Conservation (phyloP, 2,797 vertebrate genomes). For the Mareca penelope region DNA sequence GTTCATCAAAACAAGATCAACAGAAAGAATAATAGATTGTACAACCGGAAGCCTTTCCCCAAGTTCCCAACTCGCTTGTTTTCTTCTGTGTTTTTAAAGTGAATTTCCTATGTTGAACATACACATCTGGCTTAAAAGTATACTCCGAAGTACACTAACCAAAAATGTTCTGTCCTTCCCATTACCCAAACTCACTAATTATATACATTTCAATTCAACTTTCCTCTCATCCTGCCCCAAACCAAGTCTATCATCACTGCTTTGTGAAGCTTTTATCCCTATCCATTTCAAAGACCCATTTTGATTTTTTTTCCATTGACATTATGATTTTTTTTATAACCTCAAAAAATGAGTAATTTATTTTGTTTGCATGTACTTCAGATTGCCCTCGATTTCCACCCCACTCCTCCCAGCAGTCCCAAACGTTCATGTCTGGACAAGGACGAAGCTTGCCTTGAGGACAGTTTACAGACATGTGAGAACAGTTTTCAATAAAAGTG, state of each 20-base stretch:
- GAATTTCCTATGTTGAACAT: neutral
- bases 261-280: constrained; percentile 1
- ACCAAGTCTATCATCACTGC: neutral
- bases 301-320: neutral
- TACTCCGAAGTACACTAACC: neutral
- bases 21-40: neutral
- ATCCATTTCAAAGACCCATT: neutral
- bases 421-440: neutral
- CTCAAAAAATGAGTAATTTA: constrained; percentile 15
- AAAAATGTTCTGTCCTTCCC: neutral
- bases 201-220: neutral
- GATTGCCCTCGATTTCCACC: neutral
- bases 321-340: neutral
- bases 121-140: neutral
- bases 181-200: neutral
- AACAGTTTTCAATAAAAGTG: constrained; percentile 27
- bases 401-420: too few species aligned
- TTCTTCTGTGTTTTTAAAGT: neutral
- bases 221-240: constrained; percentile 17
- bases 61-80: neutral
- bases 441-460: neutral
- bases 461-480: neutral
- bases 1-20: neutral
- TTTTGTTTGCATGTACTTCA: neutral
- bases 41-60: neutral